phyloP scores from a whole-genome alignment of 1,140 invertebrate species.

The Cephus cinctus region DNA sequence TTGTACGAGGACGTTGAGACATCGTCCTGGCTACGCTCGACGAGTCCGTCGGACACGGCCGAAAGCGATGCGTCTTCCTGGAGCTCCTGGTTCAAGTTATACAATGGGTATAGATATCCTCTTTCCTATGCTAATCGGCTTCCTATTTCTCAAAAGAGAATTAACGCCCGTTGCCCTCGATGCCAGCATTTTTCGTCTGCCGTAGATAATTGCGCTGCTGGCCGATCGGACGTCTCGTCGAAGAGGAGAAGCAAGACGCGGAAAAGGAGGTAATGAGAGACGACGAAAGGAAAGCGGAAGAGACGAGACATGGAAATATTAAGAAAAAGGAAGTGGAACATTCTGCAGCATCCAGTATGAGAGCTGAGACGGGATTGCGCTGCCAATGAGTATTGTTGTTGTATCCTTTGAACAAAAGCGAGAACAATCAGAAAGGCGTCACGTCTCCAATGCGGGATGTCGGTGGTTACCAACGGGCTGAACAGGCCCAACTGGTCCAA shows the following conservation, averaged over 20 bases:
- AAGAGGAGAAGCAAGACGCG: constrained; percentile 20
- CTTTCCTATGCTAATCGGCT: constrained; percentile 37
- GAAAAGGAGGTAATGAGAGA: constrained; percentile 13
- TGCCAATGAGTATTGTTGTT: too few species aligned
- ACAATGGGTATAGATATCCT: constrained; percentile 4
- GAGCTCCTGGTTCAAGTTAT: constrained; percentile 2
- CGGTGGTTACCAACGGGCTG: too few species aligned
- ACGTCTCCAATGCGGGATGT: too few species aligned
- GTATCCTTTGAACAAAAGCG: too few species aligned
- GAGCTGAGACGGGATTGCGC: too few species aligned
- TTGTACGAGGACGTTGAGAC: constrained; percentile 30
- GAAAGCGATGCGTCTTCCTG: constrained; percentile 23
- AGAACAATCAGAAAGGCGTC: too few species aligned
- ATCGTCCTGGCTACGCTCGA: constrained; percentile 37
- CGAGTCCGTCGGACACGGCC: constrained; percentile 31
- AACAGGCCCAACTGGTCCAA: too few species aligned
- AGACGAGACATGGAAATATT: too few species aligned
- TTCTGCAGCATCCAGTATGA: too few species aligned
- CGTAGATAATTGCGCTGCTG: constrained; percentile 8
- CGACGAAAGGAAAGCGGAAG: constrained; percentile 15
- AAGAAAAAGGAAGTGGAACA: too few species aligned
- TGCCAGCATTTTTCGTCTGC: constrained; percentile 13
- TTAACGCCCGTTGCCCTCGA: constrained; percentile 19
- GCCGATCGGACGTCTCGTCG: background rate
- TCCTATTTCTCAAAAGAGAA: constrained; percentile 31